These are phyloP conservation scores for Neofelis nebulosa DNA, from an alignment of 2,113 vertebrate species.

Conservation along the genomic window DNA sequence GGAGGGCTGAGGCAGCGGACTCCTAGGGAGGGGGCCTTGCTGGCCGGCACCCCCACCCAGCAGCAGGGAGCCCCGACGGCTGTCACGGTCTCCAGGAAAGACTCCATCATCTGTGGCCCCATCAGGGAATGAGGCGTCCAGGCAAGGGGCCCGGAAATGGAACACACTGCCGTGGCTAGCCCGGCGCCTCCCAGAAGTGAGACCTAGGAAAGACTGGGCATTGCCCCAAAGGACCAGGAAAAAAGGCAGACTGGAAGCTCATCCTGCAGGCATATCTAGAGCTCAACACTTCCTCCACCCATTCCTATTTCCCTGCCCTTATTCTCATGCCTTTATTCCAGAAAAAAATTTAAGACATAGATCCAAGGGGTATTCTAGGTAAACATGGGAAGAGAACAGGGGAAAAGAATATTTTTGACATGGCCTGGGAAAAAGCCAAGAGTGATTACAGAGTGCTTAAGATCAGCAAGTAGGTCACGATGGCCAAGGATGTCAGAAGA, in stretches of 20 bases:
- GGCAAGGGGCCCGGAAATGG: conserved; percentile 86
- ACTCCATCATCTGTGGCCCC: conserved; percentile 86
- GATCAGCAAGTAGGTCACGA: neutral
- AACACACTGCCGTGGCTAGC: conserved; percentile 92
- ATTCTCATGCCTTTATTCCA: neutral
- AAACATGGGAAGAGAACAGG: neutral
- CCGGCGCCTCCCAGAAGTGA: conserved; percentile 80
- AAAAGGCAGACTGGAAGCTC: neutral
- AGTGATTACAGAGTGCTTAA: neutral
- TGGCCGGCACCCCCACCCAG: conserved; percentile 71
- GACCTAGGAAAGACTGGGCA: conserved; percentile 85
- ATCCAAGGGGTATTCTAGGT: neutral
- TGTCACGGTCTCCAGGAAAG: conserved; percentile 82
- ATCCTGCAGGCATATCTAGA: neutral
- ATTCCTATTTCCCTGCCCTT: neutral
- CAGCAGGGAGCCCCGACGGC: conserved; percentile 81
- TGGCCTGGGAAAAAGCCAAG: neutral
- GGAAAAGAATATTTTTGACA: neutral
- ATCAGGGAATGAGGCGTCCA: conserved; percentile 83
- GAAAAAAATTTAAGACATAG: neutral
- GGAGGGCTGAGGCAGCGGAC: neutral
- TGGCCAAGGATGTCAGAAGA: neutral
- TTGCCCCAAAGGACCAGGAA: neutral
- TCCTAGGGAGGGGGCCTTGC: conserved; percentile 18
- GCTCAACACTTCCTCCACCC: neutral